Evolutionary conservation across 92 coral and sea anemone species (phyloP), one percentile per base, ranked within the genome.

Genomic region (Metridium senile): DNA sequence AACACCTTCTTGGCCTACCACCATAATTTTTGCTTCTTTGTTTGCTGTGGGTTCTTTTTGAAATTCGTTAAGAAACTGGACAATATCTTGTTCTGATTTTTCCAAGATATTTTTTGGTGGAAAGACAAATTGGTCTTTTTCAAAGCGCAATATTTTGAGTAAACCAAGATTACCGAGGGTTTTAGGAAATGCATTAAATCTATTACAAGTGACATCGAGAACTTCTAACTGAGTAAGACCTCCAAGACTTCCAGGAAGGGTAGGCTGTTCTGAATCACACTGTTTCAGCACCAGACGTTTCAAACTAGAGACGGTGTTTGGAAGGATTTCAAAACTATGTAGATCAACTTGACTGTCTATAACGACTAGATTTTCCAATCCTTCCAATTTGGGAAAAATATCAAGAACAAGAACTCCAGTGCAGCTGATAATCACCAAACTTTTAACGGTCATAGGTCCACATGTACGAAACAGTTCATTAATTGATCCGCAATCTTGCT

Each of bases 1-100:
- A 11, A 70, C 84, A n/a, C 77, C 78, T 79, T 79, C 84, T 26
- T 79, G 78, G 11, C 84, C 84, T 19, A 69, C 76, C 17, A 78
- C 75, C 23, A 39, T 61, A 27, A 78, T 25, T 72, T 78, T 78
- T 32, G 66, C 72, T 64, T 65, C 82, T 26, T 26, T 39, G 62
- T 66, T 65, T 20, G 13, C 18, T 6, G 53, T 33, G 26, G 39
- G 63, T 25, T 66, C 26, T 28, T 47, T 63, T 39, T 77, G 53
- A 16, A 47, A 27, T 31, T 59, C 72, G 9, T 30, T 20, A 51
- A 77, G 49, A 39, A 11, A 77, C 17, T 65, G 35, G 49, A 66
- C 26, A 13, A 77, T n/a, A 10, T 77, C 47, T 49, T 52, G n/a
- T 8, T 39, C 22, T 26, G 74, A 30, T 31, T 49, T 63, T 0